Evolutionary conservation across 2,888 invertebrate genomes (phyloP).

Genomic region (Polydrusus pterygomalis): DNA sequence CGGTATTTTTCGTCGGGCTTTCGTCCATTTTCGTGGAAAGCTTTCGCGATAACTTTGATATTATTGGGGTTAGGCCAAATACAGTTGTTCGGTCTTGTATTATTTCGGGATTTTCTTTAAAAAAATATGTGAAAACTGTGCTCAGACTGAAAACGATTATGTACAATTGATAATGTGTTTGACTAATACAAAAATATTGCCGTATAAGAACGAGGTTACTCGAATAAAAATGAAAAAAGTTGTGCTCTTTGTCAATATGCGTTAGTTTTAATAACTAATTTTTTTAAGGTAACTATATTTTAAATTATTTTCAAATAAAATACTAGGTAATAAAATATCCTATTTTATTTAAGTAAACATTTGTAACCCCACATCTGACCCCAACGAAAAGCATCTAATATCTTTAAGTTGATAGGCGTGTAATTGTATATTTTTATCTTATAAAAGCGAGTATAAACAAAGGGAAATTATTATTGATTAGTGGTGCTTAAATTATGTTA

Average conservation of each 20-base stretch:
- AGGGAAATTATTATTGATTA: not conserved
- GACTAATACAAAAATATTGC: not conserved
- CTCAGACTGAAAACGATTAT: not conserved
- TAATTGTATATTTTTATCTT: too few relatives aligned
- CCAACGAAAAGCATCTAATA: not conserved
- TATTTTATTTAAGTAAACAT: not conserved
- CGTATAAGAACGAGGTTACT: not conserved
- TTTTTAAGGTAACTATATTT: conserved; percentile 23
- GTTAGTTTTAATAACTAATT: conserved; percentile 22
- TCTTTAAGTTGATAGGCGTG: too few relatives aligned
- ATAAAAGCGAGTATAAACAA: not conserved
- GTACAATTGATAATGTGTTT: not conserved
- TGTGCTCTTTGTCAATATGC: conserved; percentile 24
- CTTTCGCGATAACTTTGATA: conserved; percentile 39
- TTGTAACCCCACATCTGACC: conserved; percentile 5
- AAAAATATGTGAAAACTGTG: conserved; percentile 25
- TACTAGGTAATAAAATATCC: too few relatives aligned
- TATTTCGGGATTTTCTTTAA: conserved; percentile 21
- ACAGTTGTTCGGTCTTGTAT: conserved; percentile 10
- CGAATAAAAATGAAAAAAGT: not conserved
- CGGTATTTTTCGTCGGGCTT: conserved; percentile 18
- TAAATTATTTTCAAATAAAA: not conserved
- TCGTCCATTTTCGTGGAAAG: conserved; percentile 24
- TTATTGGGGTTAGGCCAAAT: conserved; percentile 42
- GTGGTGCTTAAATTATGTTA: not conserved